A percentile compares a stretch with the other conserved stretches of the same genome.
Conservation (phyloP, 1,140 invertebrate species). For the Meloidogyne hapla region DNA sequence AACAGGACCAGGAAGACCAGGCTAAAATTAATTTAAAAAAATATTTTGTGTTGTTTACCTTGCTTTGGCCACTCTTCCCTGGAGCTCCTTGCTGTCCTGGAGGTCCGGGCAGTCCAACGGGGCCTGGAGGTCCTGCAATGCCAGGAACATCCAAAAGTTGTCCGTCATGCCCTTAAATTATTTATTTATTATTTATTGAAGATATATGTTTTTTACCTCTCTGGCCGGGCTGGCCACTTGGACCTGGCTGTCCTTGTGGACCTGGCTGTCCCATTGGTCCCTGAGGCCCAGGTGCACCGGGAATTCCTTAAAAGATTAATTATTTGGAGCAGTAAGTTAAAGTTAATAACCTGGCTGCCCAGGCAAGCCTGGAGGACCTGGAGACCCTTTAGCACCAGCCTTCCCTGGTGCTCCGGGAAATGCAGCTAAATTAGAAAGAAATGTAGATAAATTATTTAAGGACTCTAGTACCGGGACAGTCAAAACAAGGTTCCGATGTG, state of each 20-base stretch:
- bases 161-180: slow-evolving; percentile 28
- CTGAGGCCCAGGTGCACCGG: slow-evolving; percentile 25
- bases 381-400: slow-evolving; percentile 18
- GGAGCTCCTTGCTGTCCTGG: slow-evolving; percentile 28
- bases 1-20: slow-evolving; percentile 18
- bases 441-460: background rate
- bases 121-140: slow-evolving; percentile 26
- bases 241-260: slow-evolving; percentile 27
- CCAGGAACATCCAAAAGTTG: slow-evolving; percentile 20
- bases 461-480: slow-evolving; percentile 17
- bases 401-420: background rate
- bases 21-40: slow-evolving; percentile 3
- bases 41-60: slow-evolving; percentile 1
- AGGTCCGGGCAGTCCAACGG: slow-evolving; percentile 29
- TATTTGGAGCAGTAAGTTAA: too few relatives aligned
- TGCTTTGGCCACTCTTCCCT: slow-evolving; percentile 26
- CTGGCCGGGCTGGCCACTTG: slow-evolving; percentile 31
- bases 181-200: background rate
- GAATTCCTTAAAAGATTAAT: slow-evolving; percentile 16
- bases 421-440: background rate
- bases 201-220: background rate
- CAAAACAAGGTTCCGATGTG: slow-evolving; percentile 15
- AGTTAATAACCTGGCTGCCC: slow-evolving; percentile 1
- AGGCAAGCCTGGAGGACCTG: slow-evolving; percentile 15
- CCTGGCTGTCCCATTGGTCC: slow-evolving; percentile 28